Evolutionary conservation across 1,140 invertebrate species (phyloP).

Genomic region (Rhyacophila brunnea): DNA sequence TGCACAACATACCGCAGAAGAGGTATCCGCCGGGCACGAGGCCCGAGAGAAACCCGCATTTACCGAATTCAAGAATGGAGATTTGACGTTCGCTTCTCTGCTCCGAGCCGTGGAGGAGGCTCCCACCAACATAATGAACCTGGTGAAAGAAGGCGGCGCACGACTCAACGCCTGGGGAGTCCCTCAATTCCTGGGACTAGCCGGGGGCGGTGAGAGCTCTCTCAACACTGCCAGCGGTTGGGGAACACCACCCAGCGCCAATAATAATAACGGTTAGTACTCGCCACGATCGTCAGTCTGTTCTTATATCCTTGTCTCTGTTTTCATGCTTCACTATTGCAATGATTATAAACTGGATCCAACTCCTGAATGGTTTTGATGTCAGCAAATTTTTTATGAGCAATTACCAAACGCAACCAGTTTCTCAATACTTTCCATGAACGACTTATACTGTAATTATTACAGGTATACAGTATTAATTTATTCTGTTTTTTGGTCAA

Average conservation of each 20-base stretch:
- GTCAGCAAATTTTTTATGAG: conserved; percentile 12
- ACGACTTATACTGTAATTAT: no score
- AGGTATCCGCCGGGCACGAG: conserved; percentile 43
- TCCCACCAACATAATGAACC: conserved; percentile 34
- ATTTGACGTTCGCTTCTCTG: conserved; percentile 37
- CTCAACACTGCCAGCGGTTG: conserved; percentile 72
- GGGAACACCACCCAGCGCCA: conserved; percentile 68
- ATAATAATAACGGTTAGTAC: conserved; percentile 52
- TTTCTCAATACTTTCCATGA: no score
- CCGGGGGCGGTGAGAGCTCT: conserved; percentile 76
- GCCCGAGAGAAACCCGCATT: conserved; percentile 31
- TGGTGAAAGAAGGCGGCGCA: conserved; percentile 39
- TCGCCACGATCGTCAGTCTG: background rate
- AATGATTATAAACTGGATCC: conserved; percentile 22
- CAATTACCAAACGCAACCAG: background rate
- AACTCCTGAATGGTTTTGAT: conserved; percentile 14
- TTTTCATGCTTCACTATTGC: background rate
- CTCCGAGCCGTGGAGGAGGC: conserved; percentile 40
- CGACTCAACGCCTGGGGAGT: conserved; percentile 57
- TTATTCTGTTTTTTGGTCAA: no score
- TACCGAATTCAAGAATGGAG: conserved; percentile 38
- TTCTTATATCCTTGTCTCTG: background rate
- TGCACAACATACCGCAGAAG: background rate
- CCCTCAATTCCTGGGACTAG: conserved; percentile 61
- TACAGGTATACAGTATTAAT: no score